These are phyloP conservation scores for Trinorchestia longiramus DNA, from an alignment of 1,140 invertebrate genomes.

Conservation along the genomic window DNA sequence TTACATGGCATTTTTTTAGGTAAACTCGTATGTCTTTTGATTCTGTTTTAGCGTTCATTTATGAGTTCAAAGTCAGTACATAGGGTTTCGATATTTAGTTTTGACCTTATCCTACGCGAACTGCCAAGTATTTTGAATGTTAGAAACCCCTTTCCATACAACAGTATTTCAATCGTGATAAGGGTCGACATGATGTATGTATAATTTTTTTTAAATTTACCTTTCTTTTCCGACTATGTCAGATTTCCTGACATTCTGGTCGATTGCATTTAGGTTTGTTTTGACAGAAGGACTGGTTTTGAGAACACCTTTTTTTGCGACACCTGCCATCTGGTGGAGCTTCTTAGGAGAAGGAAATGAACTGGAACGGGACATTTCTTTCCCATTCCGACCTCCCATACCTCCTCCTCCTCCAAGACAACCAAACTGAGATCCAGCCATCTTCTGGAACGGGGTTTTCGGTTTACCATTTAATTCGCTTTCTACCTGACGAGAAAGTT, in stretches of 20 bases:
- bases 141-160: no score
- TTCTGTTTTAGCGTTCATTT: no score
- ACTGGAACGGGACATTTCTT: background rate
- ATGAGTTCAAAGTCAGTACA: no score
- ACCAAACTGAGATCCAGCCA: background rate
- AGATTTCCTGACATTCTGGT: background rate
- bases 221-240: background rate
- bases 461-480: background rate
- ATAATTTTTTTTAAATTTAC: background rate
- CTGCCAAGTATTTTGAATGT: no score
- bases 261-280: background rate
- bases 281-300: background rate
- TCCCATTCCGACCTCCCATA: background rate
- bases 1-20: no score
- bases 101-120: no score
- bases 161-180: no score
- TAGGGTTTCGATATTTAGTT: no score
- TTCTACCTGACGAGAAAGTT: background rate
- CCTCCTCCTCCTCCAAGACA: background rate
- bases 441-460: background rate
- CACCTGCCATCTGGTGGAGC: background rate
- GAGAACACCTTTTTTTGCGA: background rate
- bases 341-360: background rate
- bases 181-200: no score
- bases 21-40: no score